phyloP scores from a whole-genome alignment of 1,140 invertebrate species.

The Mesaphorura yosii region DNA sequence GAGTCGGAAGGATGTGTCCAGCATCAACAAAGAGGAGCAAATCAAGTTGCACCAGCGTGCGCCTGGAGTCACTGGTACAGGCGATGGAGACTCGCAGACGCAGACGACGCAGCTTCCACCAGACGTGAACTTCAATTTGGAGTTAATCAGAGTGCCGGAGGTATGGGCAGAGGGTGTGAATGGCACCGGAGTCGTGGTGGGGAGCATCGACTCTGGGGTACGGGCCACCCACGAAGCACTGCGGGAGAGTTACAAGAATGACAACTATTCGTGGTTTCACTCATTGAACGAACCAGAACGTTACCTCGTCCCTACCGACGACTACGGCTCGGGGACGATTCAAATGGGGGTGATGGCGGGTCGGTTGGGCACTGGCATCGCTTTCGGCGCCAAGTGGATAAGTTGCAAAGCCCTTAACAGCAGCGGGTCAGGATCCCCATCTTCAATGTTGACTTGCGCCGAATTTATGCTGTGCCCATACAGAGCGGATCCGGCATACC shows the following conservation, averaged over 20 bases:
- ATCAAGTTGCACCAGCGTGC: not conserved
- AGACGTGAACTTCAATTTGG: not conserved
- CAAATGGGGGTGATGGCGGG: no score
- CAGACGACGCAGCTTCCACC: not conserved
- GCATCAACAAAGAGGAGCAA: no score
- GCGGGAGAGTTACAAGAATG: not conserved
- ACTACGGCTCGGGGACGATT: no score
- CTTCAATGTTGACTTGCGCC: no score
- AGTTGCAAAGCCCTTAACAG: no score
- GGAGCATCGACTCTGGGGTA: conserved; percentile 12
- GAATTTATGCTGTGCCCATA: no score
- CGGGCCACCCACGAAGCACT: conserved; percentile 8
- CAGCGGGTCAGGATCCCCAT: no score
- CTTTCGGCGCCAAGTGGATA: no score
- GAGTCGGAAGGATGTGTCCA: not conserved
- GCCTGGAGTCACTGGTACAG: not conserved
- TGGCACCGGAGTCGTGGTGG: conserved; percentile 4
- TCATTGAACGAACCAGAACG: not conserved
- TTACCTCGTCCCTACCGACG: no score
- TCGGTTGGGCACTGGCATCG: no score
- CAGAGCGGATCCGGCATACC: no score
- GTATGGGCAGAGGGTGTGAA: conserved; percentile 2
- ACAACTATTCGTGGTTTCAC: conserved; percentile 5
- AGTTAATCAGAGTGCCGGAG: conserved; percentile 3
- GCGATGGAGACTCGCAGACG: not conserved